Evolutionary conservation across 1,140 invertebrate species (phyloP).

Genomic region (Pseudomyrmex pallidus): DNA sequence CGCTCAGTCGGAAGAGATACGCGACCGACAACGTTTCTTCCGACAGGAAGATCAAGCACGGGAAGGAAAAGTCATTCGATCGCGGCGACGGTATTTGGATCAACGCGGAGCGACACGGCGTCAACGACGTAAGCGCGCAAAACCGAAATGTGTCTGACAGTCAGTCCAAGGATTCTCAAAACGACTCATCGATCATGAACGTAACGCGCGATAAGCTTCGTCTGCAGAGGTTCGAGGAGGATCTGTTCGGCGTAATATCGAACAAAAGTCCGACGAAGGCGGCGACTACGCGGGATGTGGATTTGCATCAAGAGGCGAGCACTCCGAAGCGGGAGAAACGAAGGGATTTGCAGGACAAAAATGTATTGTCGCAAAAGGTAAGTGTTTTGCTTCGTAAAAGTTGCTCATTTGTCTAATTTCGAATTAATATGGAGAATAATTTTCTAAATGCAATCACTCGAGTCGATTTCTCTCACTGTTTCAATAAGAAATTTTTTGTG

Average conservation of each 20-base stretch:
- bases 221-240: slow-evolving; percentile 70
- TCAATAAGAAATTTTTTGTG: no score
- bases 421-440: neutral
- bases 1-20: no score
- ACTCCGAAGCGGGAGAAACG: neutral
- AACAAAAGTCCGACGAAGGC: neutral
- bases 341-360: neutral
- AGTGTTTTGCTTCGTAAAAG: neutral
- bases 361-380: neutral
- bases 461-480: no score
- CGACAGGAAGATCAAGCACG: neutral
- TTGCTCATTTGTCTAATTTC: neutral
- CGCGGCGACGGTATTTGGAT: no score
- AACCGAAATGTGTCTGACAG: no score
- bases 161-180: neutral
- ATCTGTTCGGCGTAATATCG: slow-evolving; percentile 56
- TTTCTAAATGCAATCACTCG: no score
- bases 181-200: slow-evolving; percentile 68
- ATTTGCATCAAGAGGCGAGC: neutral
- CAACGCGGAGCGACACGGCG: no score
- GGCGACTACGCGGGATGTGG: neutral
- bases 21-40: neutral
- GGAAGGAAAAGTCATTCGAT: neutral
- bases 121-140: no score
- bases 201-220: slow-evolving; percentile 67